Base-by-base conservation (phyloP, 1,140 invertebrate species). In the Saccostrea cuccullata region DNA sequence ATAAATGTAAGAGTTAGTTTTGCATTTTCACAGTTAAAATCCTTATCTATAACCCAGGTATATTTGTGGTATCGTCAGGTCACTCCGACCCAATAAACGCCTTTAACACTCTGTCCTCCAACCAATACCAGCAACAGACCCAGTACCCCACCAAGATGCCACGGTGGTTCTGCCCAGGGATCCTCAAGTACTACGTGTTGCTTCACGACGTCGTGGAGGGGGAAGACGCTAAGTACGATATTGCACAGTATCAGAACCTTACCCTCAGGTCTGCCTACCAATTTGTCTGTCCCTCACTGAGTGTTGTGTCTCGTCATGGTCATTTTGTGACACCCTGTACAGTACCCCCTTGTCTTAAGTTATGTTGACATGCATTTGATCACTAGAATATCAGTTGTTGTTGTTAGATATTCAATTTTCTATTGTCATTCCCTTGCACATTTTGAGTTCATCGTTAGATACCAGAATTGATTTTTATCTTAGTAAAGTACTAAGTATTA, bases 111-210 rank as follows among this genome's bases (percentile, higher is more conserved):
- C 96, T 98, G 92, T 96, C 96, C 87, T 96, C 97, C 91, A 97
- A 98, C 91, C 96, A 98, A 90, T 96, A 97, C 90, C 97, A 97
- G 93, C 96, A 97, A 93, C 97, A 94, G 91, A 97, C 96, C 95
- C 96, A 96, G 84, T 93, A 97, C 97, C 86, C 94, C 0, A 93
- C 92, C 90, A 93, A 93, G 86, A 86, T 92, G 15, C 94, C 94
- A 0, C 98, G 98, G 94, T 99, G 98, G 98, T 98, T 99, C 94
- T 97, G 96, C 91, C 97, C 97, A 88, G 97, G 97, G 90, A 97
- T 98, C 55, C 96, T 98, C 40, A 97, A 98, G 93, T 98, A 98
- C 95, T 99, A 98, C 95, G 97, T 99, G 87, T 96, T 99, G 67
- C 93, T 99, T 82, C 97, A 99, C 95, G 98, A 99, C 95, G 96